These are phyloP conservation scores for Galleria mellonella DNA, from an alignment of 1,140 invertebrate species.

Conservation along the genomic window DNA sequence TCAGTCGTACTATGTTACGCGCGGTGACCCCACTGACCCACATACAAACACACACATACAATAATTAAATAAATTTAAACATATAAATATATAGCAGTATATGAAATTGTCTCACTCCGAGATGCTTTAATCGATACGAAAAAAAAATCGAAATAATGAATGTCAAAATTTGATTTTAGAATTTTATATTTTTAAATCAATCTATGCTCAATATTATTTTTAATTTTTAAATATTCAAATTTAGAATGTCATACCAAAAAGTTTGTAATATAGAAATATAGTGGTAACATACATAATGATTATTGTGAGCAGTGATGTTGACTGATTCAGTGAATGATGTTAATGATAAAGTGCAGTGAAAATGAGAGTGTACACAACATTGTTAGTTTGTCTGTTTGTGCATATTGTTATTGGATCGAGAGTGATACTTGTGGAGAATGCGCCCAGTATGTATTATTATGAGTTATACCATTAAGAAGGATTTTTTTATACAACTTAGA, in stretches of 20 bases:
- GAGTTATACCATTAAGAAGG: background rate
- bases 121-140: too few relatives aligned
- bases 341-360: slow-evolving; percentile 32
- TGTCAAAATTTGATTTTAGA: background rate
- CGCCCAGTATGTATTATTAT: slow-evolving; percentile 46
- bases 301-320: slow-evolving; percentile 6
- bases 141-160: too few relatives aligned
- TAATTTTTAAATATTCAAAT: background rate
- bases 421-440: slow-evolving; percentile 62
- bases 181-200: background rate
- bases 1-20: slow-evolving; percentile 52
- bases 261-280: slow-evolving; percentile 7
- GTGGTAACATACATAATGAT: slow-evolving; percentile 4
- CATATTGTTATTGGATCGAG: slow-evolving; percentile 34
- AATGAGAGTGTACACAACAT: slow-evolving; percentile 41
- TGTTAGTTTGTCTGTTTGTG: slow-evolving; percentile 34
- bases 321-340: slow-evolving; percentile 24
- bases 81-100: too few relatives aligned
- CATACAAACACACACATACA: slow-evolving; percentile 12
- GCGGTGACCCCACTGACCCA: slow-evolving; percentile 43
- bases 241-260: background rate
- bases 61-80: slow-evolving; percentile 3
- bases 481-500: too few relatives aligned
- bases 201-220: background rate
- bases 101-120: too few relatives aligned